Evolutionary conservation across 2,113 vertebrate genomes (phyloP), one percentile per base, ranked within the genome.

Genomic region (Illadopsis cleaveri): DNA sequence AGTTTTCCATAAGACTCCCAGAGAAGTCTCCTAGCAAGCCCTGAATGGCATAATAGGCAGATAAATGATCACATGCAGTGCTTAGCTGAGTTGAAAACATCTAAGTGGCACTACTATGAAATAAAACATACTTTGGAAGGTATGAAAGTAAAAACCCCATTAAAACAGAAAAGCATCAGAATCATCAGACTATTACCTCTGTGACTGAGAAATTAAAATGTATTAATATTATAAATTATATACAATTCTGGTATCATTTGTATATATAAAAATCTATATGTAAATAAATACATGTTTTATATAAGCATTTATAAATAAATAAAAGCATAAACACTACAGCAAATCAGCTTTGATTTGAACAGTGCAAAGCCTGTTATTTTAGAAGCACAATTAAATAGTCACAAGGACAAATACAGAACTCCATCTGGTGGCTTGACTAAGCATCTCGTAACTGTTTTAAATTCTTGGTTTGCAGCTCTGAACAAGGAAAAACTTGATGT

Each of bases 351-450:
- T 66, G 47, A 58, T 60, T 5, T 27, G 15, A 38, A 33, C 33
- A 88, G 31, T 4, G 25, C 51, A 86, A 77, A 71, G 24, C 19
- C 66, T 40, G 15, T 89, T 61, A 77, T n/a, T 90, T 86, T 17
- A 47, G 22, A 51, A 75, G 54, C 33, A 54, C 35, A 81, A 47
- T 62, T 44, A 83, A 25, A 78, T 1, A 73, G 60, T 40, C 5
- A 0, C 33, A 58, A 50, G 12, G 64, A 78, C n/a, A 89, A 85
- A 88, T 27, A 56, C 33, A 83, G 68, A 89, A 92, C 92, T 93
- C 83, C 82, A 91, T 69, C 91, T 95, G 50, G 51, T 89, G 93
- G 93, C 23, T 64, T 91, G 27, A 82, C 38, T 58, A 69, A 37
- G 45, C 30, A 91, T 38, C 62, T 71, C 23, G 2, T 22, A 11